phyloP scores from a whole-genome alignment of 64 coral and sea anemone species.

The Dendronephthya gigantea region DNA sequence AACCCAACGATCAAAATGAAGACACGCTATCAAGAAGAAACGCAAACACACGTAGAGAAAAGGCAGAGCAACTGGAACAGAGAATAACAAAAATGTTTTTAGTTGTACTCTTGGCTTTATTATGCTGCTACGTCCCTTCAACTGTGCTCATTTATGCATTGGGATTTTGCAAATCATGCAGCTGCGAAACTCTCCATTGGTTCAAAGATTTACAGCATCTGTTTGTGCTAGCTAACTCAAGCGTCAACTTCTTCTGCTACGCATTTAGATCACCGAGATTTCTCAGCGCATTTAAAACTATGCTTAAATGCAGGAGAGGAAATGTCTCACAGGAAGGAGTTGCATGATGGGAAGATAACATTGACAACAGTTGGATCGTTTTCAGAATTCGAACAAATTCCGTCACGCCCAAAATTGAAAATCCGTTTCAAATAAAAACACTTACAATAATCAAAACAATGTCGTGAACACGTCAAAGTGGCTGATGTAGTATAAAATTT shows the following conservation, averaged over 20 bases:
- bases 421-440: no score
- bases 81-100: slow-evolving; percentile 74
- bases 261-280: slow-evolving; percentile 68
- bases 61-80: slow-evolving; percentile 31
- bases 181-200: slow-evolving; percentile 2
- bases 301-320: slow-evolving; percentile 12
- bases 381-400: no score
- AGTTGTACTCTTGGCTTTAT: slow-evolving; percentile 53
- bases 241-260: slow-evolving; percentile 71
- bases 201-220: slow-evolving; percentile 74
- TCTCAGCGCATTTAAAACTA: slow-evolving; percentile 42
- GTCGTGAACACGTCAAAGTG: no score
- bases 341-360: no score
- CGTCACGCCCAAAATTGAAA: no score
- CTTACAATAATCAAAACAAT: no score
- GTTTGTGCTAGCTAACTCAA: slow-evolving; percentile 70
- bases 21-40: not conserved
- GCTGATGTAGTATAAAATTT: no score
- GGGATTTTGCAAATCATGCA: slow-evolving; percentile 56
- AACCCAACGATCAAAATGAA: not conserved
- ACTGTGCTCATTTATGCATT: slow-evolving; percentile 84
- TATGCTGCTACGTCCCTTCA: slow-evolving; percentile 66
- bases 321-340: no score
- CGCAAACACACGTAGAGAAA: not conserved
- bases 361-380: no score